These are phyloP conservation scores for Herpetotheres cachinnans DNA, from an alignment of 2,113 vertebrate species.

Conservation along the genomic window DNA sequence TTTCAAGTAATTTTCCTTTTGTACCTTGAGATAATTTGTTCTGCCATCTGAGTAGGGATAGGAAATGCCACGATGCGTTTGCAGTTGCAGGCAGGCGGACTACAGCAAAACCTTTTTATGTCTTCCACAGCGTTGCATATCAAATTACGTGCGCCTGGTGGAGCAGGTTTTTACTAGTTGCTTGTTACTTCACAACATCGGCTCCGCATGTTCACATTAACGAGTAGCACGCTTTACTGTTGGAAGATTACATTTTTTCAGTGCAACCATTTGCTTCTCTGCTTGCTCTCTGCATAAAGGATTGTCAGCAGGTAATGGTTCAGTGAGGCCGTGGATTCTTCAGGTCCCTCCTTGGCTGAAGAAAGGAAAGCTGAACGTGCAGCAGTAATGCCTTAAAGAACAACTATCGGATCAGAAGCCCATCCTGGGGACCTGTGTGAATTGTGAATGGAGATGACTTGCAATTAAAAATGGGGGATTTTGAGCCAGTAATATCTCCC, in stretches of 20 bases:
- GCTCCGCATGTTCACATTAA: rapidly evolving
- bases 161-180: not conserved
- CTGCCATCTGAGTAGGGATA: rapidly evolving
- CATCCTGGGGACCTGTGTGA: not conserved
- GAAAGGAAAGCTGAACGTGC: not conserved
- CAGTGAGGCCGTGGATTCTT: not conserved
- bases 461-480: not conserved
- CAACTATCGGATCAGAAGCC: not conserved
- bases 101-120: rapidly evolving
- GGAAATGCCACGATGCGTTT: rapidly evolving
- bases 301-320: not conserved
- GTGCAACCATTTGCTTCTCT: not conserved
- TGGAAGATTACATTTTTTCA: rapidly evolving
- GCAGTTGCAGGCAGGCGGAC: not conserved
- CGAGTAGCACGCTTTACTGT: rapidly evolving
- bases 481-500: not conserved
- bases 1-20: not conserved
- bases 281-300: not conserved
- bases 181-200: not conserved
- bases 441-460: not conserved
- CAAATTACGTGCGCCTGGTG: not conserved
- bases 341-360: not conserved
- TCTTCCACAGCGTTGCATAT: not conserved
- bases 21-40: not conserved
- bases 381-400: not conserved